A percentile compares a stretch with the other conserved stretches of the same genome.
These are phyloP conservation scores for Bimastos eiseni DNA, from an alignment of 2,888 invertebrate species.

Conservation along the genomic window DNA sequence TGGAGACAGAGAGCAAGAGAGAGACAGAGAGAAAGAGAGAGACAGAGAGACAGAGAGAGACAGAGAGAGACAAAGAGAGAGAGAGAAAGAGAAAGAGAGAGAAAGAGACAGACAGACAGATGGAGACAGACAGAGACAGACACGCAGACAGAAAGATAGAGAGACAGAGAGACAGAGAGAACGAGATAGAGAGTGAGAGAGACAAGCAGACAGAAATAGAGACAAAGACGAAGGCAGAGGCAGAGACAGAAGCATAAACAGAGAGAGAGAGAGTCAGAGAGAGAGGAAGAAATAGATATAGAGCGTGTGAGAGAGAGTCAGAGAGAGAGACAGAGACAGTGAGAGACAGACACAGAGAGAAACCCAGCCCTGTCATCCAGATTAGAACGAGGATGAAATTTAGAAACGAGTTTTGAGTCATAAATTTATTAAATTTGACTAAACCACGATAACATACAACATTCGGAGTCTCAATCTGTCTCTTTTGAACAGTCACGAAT, in stretches of 20 bases:
- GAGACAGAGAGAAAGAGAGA: neutral
- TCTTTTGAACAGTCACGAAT: too few species aligned
- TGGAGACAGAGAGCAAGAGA: neutral
- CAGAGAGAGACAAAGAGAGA: neutral
- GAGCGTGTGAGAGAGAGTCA: too few species aligned
- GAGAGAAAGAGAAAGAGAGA: neutral
- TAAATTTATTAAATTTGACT: too few species aligned
- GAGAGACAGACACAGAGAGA: too few species aligned
- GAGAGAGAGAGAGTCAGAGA: too few species aligned
- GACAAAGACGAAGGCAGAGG: neutral
- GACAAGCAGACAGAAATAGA: neutral
- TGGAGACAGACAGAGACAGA: neutral
- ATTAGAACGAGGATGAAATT: too few species aligned
- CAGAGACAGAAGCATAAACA: too few species aligned
- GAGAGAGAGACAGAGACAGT: too few species aligned
- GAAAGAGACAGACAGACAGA: neutral
- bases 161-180: neutral
- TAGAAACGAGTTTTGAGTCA: too few species aligned
- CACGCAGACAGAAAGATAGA: neutral
- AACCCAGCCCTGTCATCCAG: too few species aligned
- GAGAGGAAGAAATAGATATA: neutral
- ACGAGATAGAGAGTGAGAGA: neutral
- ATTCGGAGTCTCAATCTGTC: too few species aligned
- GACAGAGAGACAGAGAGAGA: neutral
- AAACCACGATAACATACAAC: too few species aligned